phyloP scores from a whole-genome alignment of 1,140 invertebrate genomes.

The Drosophila subobscura region DNA sequence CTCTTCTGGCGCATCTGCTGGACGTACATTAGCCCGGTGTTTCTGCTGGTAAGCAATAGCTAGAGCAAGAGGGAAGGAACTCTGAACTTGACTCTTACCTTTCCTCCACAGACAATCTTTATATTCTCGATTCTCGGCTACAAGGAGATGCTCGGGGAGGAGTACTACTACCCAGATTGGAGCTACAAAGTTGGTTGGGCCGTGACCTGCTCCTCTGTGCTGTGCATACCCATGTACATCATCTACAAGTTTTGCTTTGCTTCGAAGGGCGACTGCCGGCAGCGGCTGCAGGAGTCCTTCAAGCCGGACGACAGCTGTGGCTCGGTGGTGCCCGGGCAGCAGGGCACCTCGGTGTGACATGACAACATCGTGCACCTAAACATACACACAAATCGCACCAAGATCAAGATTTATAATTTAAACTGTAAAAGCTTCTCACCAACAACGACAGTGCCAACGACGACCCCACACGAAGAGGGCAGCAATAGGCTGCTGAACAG shows the following conservation, averaged over 20 bases:
- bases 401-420: conserved; percentile 65
- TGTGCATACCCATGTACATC: conserved; percentile 95
- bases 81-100: neutral
- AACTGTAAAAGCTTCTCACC: conserved; percentile 74
- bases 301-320: conserved; percentile 65
- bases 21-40: conserved; percentile 94
- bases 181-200: conserved; percentile 95
- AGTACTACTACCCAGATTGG: conserved; percentile 95
- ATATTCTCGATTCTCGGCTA: conserved; percentile 94
- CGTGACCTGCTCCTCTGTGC: conserved; percentile 95
- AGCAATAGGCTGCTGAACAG: conserved; percentile 49
- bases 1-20: conserved; percentile 97
- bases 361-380: conserved; percentile 72
- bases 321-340: conserved; percentile 79
- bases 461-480: conserved; percentile 8
- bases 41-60: conserved; percentile 86
- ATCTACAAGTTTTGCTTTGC: conserved; percentile 90
- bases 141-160: conserved; percentile 93
- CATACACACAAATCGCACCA: conserved; percentile 65
- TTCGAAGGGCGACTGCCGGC: conserved; percentile 87
- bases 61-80: no score
- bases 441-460: conserved; percentile 69
- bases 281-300: conserved; percentile 67
- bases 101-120: conserved; percentile 89
- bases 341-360: conserved; percentile 83